A percentile compares a stretch with the other conserved stretches of the same genome.
These are phyloP conservation scores for Formica aserva DNA, from an alignment of 2,888 invertebrate genomes.

Conservation along the genomic window DNA sequence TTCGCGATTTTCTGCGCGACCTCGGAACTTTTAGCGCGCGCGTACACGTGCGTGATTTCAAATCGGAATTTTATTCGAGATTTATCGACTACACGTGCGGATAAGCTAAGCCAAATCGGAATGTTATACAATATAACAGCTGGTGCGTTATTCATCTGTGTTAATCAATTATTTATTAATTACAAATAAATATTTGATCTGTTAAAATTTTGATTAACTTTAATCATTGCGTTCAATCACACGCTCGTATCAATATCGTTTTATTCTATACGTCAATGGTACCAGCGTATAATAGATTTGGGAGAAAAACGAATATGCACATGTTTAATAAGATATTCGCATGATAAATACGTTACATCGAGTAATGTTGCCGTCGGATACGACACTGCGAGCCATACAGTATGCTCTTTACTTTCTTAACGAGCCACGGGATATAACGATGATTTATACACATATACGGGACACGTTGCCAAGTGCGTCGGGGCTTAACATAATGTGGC, in stretches of 20 bases:
- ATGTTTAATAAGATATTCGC: slow-evolving; percentile 12
- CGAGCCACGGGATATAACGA: slow-evolving; percentile 63
- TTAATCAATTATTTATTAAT: not conserved
- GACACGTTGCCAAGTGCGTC: slow-evolving; percentile 58
- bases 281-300: not conserved
- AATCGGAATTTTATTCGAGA: not conserved
- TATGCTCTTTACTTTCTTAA: slow-evolving; percentile 65
- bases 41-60: not conserved
- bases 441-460: slow-evolving; percentile 65
- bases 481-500: slow-evolving; percentile 73
- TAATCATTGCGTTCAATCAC: not conserved
- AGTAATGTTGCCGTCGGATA: slow-evolving; percentile 1
- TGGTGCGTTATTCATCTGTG: not conserved
- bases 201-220: not conserved
- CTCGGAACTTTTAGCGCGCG: not conserved
- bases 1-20: slow-evolving; percentile 15
- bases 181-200: not conserved
- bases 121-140: not conserved
- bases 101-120: not conserved
- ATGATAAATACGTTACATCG: slow-evolving; percentile 28
- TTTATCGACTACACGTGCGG: not conserved
- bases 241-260: not conserved
- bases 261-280: not conserved
- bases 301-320: not conserved
- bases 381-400: slow-evolving; percentile 19